These are phyloP conservation scores for Pterois miles DNA, from an alignment of 2,797 vertebrate genomes.

Conservation along the genomic window DNA sequence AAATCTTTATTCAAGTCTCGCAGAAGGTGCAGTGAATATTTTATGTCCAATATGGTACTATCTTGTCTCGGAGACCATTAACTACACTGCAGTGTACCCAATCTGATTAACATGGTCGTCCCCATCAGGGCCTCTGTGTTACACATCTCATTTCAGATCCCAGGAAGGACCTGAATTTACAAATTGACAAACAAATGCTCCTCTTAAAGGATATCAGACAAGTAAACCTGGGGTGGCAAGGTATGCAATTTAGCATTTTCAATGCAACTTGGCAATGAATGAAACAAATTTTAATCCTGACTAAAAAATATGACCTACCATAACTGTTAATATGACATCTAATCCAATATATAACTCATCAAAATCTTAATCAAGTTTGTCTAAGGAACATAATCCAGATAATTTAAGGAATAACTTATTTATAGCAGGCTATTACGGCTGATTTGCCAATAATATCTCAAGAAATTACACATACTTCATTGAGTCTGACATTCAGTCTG, in stretches of 20 bases:
- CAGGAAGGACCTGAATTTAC: slow-evolving; percentile 18
- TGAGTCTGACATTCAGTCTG: neutral
- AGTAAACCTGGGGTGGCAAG: neutral
- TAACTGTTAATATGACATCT: neutral
- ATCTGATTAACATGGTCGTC: slow-evolving; percentile 53
- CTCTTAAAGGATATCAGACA: slow-evolving; percentile 15
- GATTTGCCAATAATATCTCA: neutral
- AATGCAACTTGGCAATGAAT: neutral
- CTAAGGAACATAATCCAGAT: neutral
- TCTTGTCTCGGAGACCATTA: slow-evolving; percentile 46
- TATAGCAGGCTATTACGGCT: slow-evolving; percentile 1
- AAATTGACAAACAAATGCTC: slow-evolving; percentile 22
- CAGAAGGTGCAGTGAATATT: slow-evolving; percentile 67
- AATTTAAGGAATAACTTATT: neutral
- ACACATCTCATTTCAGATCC: slow-evolving; percentile 39
- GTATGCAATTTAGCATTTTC: neutral
- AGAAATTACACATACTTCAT: neutral
- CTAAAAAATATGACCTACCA: neutral
- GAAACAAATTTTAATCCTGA: neutral
- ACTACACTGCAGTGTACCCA: slow-evolving; percentile 36
- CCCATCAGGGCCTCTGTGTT: slow-evolving; percentile 30
- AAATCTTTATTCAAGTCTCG: slow-evolving; percentile 42
- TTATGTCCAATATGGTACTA: slow-evolving; percentile 63
- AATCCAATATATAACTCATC: neutral
- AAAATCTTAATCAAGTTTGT: neutral